These are phyloP conservation scores for Hyla sarda DNA, from an alignment of 2,113 vertebrate species.

Conservation along the genomic window DNA sequence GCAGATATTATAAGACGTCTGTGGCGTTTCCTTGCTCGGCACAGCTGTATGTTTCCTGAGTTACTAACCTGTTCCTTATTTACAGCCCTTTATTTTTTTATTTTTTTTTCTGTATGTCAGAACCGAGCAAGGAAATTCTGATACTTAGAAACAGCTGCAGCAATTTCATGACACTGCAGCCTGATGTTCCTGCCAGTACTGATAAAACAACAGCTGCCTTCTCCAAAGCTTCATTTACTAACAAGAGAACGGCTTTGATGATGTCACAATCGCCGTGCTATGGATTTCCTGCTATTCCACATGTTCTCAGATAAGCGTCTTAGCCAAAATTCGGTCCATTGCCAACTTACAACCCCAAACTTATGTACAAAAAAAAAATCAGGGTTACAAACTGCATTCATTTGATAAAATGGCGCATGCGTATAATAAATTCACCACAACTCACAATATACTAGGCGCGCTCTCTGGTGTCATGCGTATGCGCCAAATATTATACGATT, in stretches of 20 bases:
- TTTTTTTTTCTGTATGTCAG: conserved; percentile 58
- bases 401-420: not conserved
- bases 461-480: too few species aligned
- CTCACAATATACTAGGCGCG: too few species aligned
- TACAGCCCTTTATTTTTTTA: conserved; percentile 10
- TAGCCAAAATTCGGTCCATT: not conserved
- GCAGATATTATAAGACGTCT: conserved; percentile 61
- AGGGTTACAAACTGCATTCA: not conserved
- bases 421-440: not conserved
- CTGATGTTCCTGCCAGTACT: conserved; percentile 66
- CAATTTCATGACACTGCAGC: conserved; percentile 72
- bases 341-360: not conserved
- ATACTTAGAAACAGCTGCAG: conserved; percentile 72
- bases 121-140: conserved; percentile 68
- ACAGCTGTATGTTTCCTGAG: conserved; percentile 62
- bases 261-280: conserved; percentile 45
- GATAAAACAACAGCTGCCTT: conserved; percentile 66
- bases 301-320: conserved; percentile 33
- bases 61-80: conserved; percentile 61
- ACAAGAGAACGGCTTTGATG: not conserved
- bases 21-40: conserved; percentile 59
- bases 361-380: too few species aligned
- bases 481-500: too few species aligned
- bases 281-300: conserved; percentile 41
- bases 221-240: conserved; percentile 60